Evolutionary conservation across 2,113 vertebrate genomes (phyloP), one percentile per base, ranked within the genome.

Genomic region (Perca fluviatilis): DNA sequence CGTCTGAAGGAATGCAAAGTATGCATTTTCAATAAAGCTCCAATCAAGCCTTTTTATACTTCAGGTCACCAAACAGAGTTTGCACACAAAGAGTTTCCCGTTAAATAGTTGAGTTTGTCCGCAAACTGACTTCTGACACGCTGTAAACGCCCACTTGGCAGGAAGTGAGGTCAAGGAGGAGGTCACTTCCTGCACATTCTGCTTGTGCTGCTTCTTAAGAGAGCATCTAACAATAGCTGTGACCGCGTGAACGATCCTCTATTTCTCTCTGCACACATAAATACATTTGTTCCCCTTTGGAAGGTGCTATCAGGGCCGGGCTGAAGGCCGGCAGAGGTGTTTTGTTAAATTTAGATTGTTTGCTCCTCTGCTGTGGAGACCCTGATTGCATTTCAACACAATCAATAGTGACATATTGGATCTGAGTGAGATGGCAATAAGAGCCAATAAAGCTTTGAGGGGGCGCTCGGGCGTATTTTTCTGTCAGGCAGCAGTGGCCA

Each of bases 341-440:
- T 94, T 79, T 80, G 91, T 93, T 94, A 87, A 91, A 91, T 93
- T 90, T 90, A 86, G 91, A 90, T 87, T 92, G 91, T 94, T 94
- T 93, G 92, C 87, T 88, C 75, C 82, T 81, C 88, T 47, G 84
- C 84, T 83, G 86, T 64, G 84, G 89, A 87, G 88, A 67, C 87
- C 58, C 87, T 91, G 92, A 95, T 93, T 95, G 91, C 90, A 90
- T 94, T 94, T 93, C 88, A 89, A 86, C 88, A 92, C 90, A 93
- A 94, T 95, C 93, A 89, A 95, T 95, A 93, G 87, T 76, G 92
- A 82, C 87, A 92, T 89, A 88, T 91, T 91, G 89, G 92, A 92
- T 89, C 92, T 87, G 86, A 93, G 89, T 71, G 88, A 87, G 90
- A 91, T 84, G 89, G 88, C 93, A 94, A 95, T 93, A 89, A 90